Percentiles rank a stretch among this genome's conserved stretches.
Evolutionary conservation across 2,113 vertebrate species (phyloP).

Genomic region (Setophaga kirtlandii): DNA sequence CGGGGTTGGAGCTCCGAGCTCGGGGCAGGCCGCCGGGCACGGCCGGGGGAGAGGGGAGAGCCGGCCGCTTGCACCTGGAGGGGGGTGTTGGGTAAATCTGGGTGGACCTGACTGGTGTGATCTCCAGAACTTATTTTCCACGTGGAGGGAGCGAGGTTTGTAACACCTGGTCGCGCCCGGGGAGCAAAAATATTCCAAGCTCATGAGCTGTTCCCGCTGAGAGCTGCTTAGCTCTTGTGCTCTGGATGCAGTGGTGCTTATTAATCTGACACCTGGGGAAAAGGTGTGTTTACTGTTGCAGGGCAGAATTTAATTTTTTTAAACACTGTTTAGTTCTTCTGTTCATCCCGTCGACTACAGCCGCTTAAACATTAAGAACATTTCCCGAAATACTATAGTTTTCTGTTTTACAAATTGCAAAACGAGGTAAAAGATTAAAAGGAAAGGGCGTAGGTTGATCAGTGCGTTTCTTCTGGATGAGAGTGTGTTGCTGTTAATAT

Average conservation of each 20-base stretch:
- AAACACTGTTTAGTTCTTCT: accelerated
- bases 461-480: background rate
- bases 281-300: background rate
- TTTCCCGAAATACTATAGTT: accelerated
- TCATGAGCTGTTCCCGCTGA: background rate
- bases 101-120: background rate
- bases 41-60: background rate
- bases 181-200: background rate
- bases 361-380: accelerated
- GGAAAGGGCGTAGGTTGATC: background rate
- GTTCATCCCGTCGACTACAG: background rate
- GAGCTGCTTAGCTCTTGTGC: background rate
- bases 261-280: background rate
- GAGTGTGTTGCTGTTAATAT: background rate
- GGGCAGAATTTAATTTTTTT: background rate
- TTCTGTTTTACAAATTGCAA: background rate
- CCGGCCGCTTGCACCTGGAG: background rate
- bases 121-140: background rate
- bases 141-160: background rate
- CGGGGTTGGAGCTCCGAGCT: background rate
- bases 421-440: background rate
- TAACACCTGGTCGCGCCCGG: background rate
- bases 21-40: background rate
- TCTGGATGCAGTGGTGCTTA: accelerated
- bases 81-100: background rate